Evolutionary conservation across 2,888 invertebrate genomes (phyloP), one percentile per base, ranked within the genome.

Genomic region (Hipparchia semele): DNA sequence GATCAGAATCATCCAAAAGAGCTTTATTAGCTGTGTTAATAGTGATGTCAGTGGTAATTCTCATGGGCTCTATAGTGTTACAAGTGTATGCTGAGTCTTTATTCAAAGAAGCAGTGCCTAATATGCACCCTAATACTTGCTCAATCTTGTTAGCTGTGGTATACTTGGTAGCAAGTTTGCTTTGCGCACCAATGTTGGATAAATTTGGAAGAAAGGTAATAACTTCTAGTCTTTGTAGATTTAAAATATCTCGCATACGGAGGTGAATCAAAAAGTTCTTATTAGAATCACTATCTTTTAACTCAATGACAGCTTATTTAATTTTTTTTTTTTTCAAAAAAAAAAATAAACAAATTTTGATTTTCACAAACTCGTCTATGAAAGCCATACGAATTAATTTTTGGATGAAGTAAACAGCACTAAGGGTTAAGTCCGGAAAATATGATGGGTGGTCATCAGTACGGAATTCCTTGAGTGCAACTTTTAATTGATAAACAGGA

Each of bases 81-180:
- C 91, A 92, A 76, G 89, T 92, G 1, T 93, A 90, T 72, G 92
- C 93, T 0, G 92, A 92, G 73, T 87, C 90, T 0, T 80, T 93
- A 7, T 91, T 93, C 80, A 86, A 84, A 60, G 89, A 90, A 65
- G 92, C 92, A 0, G 86, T 90, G 0, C 92, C 93, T 0, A 85
- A 88, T 0, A 86, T 93, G 86, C 84, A 89, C 4, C 81, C 92
- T 0, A 92, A 89, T 75, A 83, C 86, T 67, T 91, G 91, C 62
- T 88, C 92, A 1, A 89, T 93, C 68, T 79, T 88, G 9, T 75
- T 93, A 54, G 92, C 91, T 0, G 56, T 91, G 0, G 87, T 87
- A 67, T 88, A 89, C 46, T 68, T 91, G 39, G 60, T 86, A 1
- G 87, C 89, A 1, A 86, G 89, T 46, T 49, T 87, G 0, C 73